Evolutionary conservation across 37 sponge, comb jelly and placozoan genomes (phyloP), one percentile per base, ranked within the genome.

Genomic region (Amphimedon queenslandica): DNA sequence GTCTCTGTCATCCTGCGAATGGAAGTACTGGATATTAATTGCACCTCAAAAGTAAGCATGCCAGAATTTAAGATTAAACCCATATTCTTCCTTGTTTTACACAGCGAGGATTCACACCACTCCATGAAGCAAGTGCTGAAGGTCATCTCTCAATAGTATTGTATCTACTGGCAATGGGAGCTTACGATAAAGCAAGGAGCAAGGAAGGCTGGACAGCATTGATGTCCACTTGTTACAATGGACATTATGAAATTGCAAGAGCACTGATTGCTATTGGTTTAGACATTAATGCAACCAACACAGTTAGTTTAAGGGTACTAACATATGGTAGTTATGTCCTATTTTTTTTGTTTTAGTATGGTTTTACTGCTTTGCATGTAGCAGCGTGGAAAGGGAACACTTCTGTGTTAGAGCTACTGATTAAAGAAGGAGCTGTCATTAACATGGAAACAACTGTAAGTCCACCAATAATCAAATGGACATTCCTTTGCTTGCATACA

Each of bases 161-260:
- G 31, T 75, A 82, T 30, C 75, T 88, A 11, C 69, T 88, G 3
- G 67, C 81, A 25, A 32, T 78, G 41, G 89, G 83, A 24, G 89
- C 83, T 3, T 55, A 31, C 3, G 38, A 80, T 20, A 63, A 38
- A 27, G 72, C 73, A n/a, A 42, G 67, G 42, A 73, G 72, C 47
- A 83, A 75, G 67, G 90, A 89, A 32, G 80, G 90, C n/a, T 67
- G 73, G 76, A 83, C 90, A 20, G 77, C 70, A 42, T 72, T 83
- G 64, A 89, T 89, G 90, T 72, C 75, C 61, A 84, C 90, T 0
- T 76, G 72, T 41, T 63, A 80, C 37, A 58, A 40, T 27, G 90
- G 90, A 6, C 84, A 89, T 32, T 35, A 65, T 3, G 70, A 78
- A 47, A 42, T 79, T 40, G 77, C 81, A 6, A 53, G 43, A 27